A percentile compares a stretch with the other conserved stretches of the same genome.
Evolutionary conservation across 2,113 vertebrate genomes (phyloP).

Genomic region (Panurus biarmicus): DNA sequence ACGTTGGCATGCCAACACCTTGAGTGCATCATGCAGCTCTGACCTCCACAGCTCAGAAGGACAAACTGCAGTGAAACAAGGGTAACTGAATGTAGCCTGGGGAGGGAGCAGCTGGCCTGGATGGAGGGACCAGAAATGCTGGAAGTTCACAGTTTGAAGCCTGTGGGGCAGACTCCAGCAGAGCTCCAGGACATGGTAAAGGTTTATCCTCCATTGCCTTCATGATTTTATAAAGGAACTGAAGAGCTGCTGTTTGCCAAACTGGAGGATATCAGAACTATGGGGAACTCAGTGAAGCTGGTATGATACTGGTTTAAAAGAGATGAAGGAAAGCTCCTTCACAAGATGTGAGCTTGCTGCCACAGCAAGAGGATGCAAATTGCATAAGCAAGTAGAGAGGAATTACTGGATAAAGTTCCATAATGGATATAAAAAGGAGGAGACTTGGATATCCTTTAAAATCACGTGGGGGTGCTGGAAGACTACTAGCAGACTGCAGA

Average conservation of each 20-base stretch:
- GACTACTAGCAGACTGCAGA: not conserved
- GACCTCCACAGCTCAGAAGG: not conserved
- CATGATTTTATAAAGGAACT: not conserved
- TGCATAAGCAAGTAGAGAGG: not conserved
- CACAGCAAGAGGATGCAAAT: not conserved
- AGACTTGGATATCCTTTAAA: not conserved
- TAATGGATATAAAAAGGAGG: not conserved
- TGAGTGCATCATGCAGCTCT: not conserved
- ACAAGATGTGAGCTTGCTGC: not conserved
- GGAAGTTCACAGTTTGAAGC: not conserved
- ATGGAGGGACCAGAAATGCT: not conserved
- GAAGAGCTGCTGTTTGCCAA: not conserved
- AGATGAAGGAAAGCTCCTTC: not conserved
- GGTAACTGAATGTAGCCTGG: not conserved
- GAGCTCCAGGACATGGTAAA: not conserved
- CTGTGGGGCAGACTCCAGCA: not conserved
- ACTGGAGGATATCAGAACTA: not conserved
- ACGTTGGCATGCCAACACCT: not conserved
- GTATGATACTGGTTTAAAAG: not conserved
- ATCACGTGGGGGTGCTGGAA: rapidly evolving
- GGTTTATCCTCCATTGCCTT: not conserved
- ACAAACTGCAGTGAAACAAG: not conserved
- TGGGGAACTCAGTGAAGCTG: not conserved
- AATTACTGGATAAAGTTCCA: not conserved
- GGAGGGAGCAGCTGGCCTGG: not conserved